Evolutionary conservation across 2,888 invertebrate species (phyloP), one percentile per base, ranked within the genome.

Genomic region (Amiota communis): DNA sequence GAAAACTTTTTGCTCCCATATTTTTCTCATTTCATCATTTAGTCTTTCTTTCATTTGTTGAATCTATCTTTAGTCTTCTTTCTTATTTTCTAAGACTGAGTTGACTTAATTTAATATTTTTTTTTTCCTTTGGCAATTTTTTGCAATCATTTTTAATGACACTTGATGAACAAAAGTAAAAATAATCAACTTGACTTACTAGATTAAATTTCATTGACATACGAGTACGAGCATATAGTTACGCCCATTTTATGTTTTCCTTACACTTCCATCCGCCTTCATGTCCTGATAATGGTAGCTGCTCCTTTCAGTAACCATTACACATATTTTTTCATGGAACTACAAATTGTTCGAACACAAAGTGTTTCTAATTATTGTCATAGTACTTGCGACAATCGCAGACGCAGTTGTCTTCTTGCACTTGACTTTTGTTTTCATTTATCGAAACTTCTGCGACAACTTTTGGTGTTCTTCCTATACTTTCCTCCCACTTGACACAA

Each of bases 11-110:
- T 23, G 23, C 36, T 36, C 36, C 8, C 2, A 6, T 6, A 6
- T 36, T 36, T 36, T 36, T 6, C 8, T 36, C 8, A 4, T 36
- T 36, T 36, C 36, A 36, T 82, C 84, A 82, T 83, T 84, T 81
- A 84, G 84, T 81, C 86, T 84, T 85, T 82, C 83, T 77, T 82
- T 84, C 73, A 64, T 68, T 11, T 83, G 82, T 83, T 82, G 81
- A 77, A 78, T 82, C 70, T 70, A 65, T 36, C 36, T 36, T 6
- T 36, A 6, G 36, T 36, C 36, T 36, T 36, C 36, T 36, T 36
- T 36, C 36, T 36, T 36, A 36, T 36, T 36, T 36, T 36, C 23
- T 23, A 3, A 36, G 2, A 36, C 3, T 36, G 36, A 36, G 36
- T 36, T 36, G 6, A 36, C 15, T 8, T 49, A 49, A 15, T 46